Base-by-base conservation (phyloP, 2,113 vertebrate species). In the Bambusicola thoracicus region DNA sequence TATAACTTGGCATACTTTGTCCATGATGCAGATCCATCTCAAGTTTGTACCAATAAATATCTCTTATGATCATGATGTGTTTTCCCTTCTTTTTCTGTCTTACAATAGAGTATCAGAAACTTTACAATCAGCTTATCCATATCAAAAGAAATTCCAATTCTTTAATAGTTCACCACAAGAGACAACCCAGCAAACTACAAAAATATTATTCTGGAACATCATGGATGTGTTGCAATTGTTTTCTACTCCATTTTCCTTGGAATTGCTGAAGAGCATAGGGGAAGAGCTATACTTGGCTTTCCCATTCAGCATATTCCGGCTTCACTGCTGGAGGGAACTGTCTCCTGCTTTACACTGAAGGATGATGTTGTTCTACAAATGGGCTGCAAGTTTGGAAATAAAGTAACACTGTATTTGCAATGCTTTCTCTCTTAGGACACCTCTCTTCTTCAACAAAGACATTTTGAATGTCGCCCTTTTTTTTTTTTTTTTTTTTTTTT, bases 41-140 rank as follows among this genome's bases (percentile, higher is more conserved):
- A n/a, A 74, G 40, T 75, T 92, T 43, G 11, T 88, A 36, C 11
- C 30, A 74, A 22, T 36, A 68, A 73, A 53, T 10, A 40, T 77
- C 29, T 82, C 2, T 58, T 87, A 77, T 34, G 32, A 72, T 49
- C 11, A 7, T 20, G 10, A 43, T 66, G 2, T 0, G 0, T 46
- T 88, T 85, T 53, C 30, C 24, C 32, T 43, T 63, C 41, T 74
- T 83, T 49, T 15, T 51, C 10, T 67, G 7, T 83, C 32, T 69
- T 59, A 66, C 51, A 20, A 17, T 10, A 5, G 7, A 63, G 4
- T 63, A 85, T 53, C 30, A 62, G 55, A 73, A 76, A 8, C 36
- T 69, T 58, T 85, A 61, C 69, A 49, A 11, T 80, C 63, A 15
- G 5, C 30, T 68, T 30, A 75, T 61, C 27, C 48, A 72, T 75